Percentiles rank a stretch among this genome's conserved stretches.
Conservation (phyloP, 2,797 vertebrate species). For the Poecile montanus region DNA sequence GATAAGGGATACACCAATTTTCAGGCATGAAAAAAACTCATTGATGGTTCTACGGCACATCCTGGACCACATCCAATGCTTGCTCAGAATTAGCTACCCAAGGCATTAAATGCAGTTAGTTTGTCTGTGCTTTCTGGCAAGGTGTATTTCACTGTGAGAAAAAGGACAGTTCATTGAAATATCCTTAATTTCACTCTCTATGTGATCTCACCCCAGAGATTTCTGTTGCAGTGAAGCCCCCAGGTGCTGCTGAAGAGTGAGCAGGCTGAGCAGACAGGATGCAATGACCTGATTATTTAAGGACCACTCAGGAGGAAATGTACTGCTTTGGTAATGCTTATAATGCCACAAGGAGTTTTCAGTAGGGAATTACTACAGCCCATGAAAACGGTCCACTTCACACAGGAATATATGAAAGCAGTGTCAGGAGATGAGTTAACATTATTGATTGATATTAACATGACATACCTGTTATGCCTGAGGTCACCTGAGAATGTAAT, state of each 20-base stretch:
- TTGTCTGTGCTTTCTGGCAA: not conserved
- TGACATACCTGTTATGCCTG: not conserved
- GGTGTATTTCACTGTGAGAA: not conserved
- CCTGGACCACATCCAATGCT: not conserved
- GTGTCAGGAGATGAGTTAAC: not conserved
- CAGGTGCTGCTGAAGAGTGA: not conserved
- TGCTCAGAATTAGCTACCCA: not conserved
- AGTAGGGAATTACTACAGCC: not conserved
- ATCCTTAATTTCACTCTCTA: not conserved
- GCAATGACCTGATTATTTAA: not conserved
- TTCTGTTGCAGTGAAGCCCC: not conserved
- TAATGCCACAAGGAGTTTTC: not conserved
- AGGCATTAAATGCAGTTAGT: not conserved
- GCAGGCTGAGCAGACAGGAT: not conserved
- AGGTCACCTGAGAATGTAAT: not conserved
- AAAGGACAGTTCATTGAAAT: not conserved
- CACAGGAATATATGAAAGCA: not conserved
- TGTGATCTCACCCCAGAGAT: not conserved
- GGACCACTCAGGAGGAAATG: not conserved
- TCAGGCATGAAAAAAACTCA: not conserved
- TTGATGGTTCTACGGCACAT: fast-evolving
- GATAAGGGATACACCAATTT: not conserved
- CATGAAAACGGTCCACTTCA: not conserved
- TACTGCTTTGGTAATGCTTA: not conserved
- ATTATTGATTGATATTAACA: not conserved